A percentile compares a stretch with the other conserved stretches of the same genome.
Conservation (phyloP, 2,888 invertebrate species). For the Eristalis tenax region DNA sequence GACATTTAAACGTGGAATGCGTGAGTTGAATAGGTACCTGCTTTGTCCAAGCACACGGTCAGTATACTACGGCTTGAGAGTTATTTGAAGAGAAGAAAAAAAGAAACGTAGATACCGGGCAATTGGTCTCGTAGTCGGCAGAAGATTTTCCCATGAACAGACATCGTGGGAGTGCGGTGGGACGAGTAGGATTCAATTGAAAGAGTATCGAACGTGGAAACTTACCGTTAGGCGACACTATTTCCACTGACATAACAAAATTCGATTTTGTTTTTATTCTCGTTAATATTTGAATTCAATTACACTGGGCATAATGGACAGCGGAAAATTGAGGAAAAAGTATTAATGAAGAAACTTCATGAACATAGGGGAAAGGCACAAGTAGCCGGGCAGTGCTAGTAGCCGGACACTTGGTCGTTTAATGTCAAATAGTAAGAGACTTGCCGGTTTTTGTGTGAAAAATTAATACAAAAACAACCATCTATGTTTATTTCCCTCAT, state of each 20-base stretch:
- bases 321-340: too few relatives aligned
- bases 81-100: neutral
- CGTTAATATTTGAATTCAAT: too few relatives aligned
- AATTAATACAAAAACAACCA: too few relatives aligned
- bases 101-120: neutral
- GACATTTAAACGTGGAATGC: slow-evolving; percentile 62
- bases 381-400: too few relatives aligned
- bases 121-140: neutral
- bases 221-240: neutral
- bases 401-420: too few relatives aligned
- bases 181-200: neutral
- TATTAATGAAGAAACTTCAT: too few relatives aligned
- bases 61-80: neutral
- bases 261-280: too few relatives aligned
- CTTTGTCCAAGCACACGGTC: neutral
- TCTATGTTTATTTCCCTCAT: too few relatives aligned
- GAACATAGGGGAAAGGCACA: too few relatives aligned
- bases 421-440: too few relatives aligned
- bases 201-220: neutral
- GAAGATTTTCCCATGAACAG: neutral
- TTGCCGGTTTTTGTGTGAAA: too few relatives aligned
- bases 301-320: too few relatives aligned
- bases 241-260: neutral
- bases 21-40: slow-evolving; percentile 10
- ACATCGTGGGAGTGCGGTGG: neutral